A percentile compares a stretch with the other conserved stretches of the same genome.
These are phyloP conservation scores for Halcyon badia DNA, from an alignment of 2,797 vertebrate genomes.

Conservation along the genomic window DNA sequence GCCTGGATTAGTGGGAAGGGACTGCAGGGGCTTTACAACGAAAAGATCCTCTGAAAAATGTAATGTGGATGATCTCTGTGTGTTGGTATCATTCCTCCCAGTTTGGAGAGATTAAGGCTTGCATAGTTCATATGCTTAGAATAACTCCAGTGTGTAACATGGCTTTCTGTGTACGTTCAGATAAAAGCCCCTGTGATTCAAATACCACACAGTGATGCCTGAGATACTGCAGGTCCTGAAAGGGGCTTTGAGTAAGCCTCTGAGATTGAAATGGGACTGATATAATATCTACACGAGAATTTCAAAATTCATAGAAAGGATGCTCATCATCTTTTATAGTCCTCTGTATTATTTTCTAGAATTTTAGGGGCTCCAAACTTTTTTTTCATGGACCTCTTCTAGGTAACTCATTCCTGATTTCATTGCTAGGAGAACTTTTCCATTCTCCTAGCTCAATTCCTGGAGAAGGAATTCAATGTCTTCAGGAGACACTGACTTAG, in stretches of 20 bases:
- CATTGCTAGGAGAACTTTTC: not conserved
- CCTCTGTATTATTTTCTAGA: not conserved
- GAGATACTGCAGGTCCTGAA: not conserved
- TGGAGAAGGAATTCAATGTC: not conserved
- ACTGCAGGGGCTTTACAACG: not conserved
- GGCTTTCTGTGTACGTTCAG: not conserved
- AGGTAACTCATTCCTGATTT: not conserved
- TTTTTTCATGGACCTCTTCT: not conserved
- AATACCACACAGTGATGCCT: not conserved
- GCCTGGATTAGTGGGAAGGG: conserved; percentile 58
- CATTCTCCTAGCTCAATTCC: not conserved
- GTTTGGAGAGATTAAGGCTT: conserved; percentile 25
- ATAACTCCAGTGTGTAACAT: not conserved
- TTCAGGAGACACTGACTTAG: not conserved
- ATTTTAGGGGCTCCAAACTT: not conserved
- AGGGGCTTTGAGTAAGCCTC: not conserved
- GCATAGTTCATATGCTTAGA: not conserved
- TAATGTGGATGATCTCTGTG: not conserved
- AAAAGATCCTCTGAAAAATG: conserved; percentile 17
- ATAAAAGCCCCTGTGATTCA: not conserved
- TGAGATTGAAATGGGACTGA: not conserved
- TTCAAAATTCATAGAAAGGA: not conserved
- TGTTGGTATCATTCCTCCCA: not conserved
- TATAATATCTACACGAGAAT: not conserved
- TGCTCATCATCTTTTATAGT: not conserved